Evolutionary conservation across 92 coral and sea anemone species (phyloP), one percentile per base, ranked within the genome.

Genomic region (Umimayanthus kanabou): DNA sequence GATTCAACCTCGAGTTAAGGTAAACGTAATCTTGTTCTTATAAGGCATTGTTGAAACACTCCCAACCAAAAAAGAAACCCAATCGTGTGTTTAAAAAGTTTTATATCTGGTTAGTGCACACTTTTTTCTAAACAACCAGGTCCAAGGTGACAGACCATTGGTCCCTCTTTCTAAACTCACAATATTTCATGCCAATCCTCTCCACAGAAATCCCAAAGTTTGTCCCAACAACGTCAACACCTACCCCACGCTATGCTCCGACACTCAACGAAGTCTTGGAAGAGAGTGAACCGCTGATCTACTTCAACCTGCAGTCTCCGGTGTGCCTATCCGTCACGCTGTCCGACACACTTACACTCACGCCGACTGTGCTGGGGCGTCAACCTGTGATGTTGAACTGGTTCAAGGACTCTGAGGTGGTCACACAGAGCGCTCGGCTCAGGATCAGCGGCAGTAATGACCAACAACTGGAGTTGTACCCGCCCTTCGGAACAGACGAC

Each of bases 291-390:
- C 87, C 87, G 9, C 39, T 83, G 4, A 47, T 83, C 39, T 70
- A 83, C 2, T 83, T 83, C 78, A 83, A 45, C 87, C 11, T 83
- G 9, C 71, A 83, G 69, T 70, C 87, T 1, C 87, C 87, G 14
- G 87, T 83, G 29, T 72, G 50, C 39, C 64, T 67, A 53, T 78
- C 87, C 15, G 78, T 67, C 23, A 65, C 87, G 3, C 26, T 70
- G 20, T 8, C 78, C 28, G 30, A 39, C 26, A 29, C 65, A 8
- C 26, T 83, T 20, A 49, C 39, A 0, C 77, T 83, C 78, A 45
- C 61, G 5, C 87, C 87, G 28, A 43, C 64, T 11, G 64, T 83
- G 40, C 29, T 45, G 0, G 87, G 87, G 33, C 64, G 37, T 15
- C 23, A 83, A 3, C 87, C 87, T 26, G 45, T 70, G 69, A 28